A percentile compares a stretch with the other conserved stretches of the same genome.
Conservation (phyloP, 2,888 invertebrate genomes). For the Dynastes grantii region DNA sequence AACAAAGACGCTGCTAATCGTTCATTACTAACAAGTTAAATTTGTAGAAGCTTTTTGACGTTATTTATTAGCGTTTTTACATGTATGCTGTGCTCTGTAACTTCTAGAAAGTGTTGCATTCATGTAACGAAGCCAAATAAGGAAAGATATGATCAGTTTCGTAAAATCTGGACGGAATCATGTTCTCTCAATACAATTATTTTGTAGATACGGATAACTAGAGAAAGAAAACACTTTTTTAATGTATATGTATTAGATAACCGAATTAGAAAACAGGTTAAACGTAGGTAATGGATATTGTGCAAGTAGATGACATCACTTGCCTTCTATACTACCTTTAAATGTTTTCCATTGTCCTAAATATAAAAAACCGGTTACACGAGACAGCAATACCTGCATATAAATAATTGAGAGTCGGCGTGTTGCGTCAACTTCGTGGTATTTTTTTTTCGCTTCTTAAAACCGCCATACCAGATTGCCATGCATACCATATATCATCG, state of each 20-base stretch:
- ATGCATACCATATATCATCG: conserved; percentile 2
- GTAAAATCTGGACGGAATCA: not conserved
- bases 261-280: conserved; percentile 39
- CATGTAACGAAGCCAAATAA: conserved; percentile 2
- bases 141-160: not conserved
- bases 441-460: conserved; percentile 30
- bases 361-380: conserved; percentile 40
- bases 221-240: not conserved
- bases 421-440: conserved; percentile 27
- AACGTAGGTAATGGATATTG: conserved; percentile 45
- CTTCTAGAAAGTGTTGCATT: conserved; percentile 3
- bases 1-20: too few relatives aligned
- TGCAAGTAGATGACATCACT: conserved; percentile 46
- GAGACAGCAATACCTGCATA: conserved; percentile 33
- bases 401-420: conserved; percentile 37
- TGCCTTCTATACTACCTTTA: conserved; percentile 39
- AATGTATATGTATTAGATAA: conserved; percentile 29
- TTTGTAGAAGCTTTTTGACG: not conserved
- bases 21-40: too few relatives aligned
- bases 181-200: not conserved
- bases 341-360: conserved; percentile 43
- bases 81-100: not conserved
- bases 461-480: conserved; percentile 33
- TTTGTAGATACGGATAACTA: not conserved
- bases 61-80: not conserved